Percentiles rank a stretch among this genome's conserved stretches.
Evolutionary conservation across 2,113 vertebrate species (phyloP).

Genomic region (Nothobranchius furzeri): DNA sequence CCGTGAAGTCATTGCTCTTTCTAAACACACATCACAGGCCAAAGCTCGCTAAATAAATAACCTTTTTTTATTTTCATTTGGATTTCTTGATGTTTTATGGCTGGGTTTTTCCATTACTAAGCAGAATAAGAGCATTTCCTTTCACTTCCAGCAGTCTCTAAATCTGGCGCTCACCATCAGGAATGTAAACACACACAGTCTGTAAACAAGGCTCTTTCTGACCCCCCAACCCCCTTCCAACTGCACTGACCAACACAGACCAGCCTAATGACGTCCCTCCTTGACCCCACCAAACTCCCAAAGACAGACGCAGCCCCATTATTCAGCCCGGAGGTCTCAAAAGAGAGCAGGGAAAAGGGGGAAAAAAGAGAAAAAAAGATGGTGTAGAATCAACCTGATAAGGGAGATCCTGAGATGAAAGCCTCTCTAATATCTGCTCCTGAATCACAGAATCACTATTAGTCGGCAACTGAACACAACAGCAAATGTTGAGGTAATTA

Average conservation of each 20-base stretch:
- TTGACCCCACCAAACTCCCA: conserved; percentile 58
- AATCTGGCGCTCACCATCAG: conserved; percentile 78
- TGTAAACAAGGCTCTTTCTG: conserved; percentile 81
- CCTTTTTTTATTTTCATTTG: conserved; percentile 48
- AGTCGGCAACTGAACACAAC: conserved; percentile 49
- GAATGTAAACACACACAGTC: conserved; percentile 84
- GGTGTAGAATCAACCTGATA: conserved; percentile 12
- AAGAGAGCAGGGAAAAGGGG: conserved; percentile 32
- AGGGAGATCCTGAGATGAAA: conserved; percentile 31
- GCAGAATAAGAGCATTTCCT: conserved; percentile 80
- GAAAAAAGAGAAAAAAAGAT: conserved; percentile 21
- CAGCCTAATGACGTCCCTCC: conserved; percentile 70
- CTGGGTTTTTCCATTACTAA: conserved; percentile 80
- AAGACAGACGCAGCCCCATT: conserved; percentile 61
- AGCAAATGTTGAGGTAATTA: conserved; percentile 49
- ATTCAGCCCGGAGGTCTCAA: conserved; percentile 56
- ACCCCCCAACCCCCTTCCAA: conserved; percentile 71
- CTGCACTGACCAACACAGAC: conserved; percentile 72
- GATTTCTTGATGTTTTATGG: conserved; percentile 68
- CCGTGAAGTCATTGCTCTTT: conserved; percentile 56
- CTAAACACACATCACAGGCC: conserved; percentile 58
- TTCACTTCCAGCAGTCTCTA: conserved; percentile 78
- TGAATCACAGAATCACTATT: too few species aligned
- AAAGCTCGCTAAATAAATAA: conserved; percentile 74
- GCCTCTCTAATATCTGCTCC: conserved; percentile 36